Evolutionary conservation across 2,888 invertebrate genomes (phyloP).

Genomic region (Gastrophysa polygoni): DNA sequence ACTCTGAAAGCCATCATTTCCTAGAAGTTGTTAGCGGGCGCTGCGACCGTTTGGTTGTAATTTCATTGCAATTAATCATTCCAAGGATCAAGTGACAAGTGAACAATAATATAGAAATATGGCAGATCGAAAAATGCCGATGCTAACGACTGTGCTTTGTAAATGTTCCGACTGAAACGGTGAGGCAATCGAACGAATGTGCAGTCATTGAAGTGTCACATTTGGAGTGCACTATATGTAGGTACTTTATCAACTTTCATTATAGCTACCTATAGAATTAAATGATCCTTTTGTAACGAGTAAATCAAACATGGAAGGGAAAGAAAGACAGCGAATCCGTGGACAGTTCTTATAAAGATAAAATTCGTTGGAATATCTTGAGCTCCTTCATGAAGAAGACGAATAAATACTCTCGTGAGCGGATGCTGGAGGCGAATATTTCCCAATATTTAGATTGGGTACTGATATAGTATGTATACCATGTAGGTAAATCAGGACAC

Average conservation of each 20-base stretch:
- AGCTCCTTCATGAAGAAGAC: no score
- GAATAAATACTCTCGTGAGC: no score
- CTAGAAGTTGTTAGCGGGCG: slow-evolving; percentile 30
- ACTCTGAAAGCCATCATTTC: slow-evolving; percentile 20
- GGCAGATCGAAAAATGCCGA: slow-evolving; percentile 18
- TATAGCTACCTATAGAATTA: background rate
- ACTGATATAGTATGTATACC: no score
- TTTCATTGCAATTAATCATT: slow-evolving; percentile 32
- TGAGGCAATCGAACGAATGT: background rate
- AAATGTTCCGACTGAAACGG: background rate
- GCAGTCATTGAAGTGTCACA: background rate
- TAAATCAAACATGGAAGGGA: no score
- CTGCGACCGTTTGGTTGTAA: slow-evolving; percentile 12
- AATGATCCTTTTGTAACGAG: no score
- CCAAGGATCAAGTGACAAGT: slow-evolving; percentile 33
- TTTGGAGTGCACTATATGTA: background rate
- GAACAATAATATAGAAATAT: slow-evolving; percentile 27
- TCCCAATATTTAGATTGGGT: no score
- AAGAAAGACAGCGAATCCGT: no score
- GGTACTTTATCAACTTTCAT: background rate
- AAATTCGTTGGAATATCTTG: no score
- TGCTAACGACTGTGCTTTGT: slow-evolving; percentile 12
- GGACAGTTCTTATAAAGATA: no score
- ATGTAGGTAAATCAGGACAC: no score
- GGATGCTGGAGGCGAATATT: no score